Conservation (phyloP, 2,888 invertebrate genomes). For the Taphrorychus bicolor region DNA sequence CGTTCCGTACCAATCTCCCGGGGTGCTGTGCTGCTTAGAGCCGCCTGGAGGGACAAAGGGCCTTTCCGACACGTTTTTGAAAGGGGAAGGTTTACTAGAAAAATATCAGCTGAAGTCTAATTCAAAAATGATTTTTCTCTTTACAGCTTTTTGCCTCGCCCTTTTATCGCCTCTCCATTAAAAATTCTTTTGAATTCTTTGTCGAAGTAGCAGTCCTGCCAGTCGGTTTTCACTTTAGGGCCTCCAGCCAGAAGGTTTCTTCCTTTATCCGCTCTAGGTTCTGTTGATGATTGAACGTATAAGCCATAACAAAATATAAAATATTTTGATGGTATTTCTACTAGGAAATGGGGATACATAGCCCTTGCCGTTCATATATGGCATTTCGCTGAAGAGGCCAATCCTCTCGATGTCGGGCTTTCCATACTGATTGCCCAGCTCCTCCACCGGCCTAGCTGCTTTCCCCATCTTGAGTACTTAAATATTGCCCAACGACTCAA, state of each 20-base stretch:
- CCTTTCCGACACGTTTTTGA: conserved; percentile 45
- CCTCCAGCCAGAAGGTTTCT: conserved; percentile 54
- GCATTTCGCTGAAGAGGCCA: conserved; percentile 60
- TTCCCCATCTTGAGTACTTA: conserved; percentile 9
- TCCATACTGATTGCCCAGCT: conserved; percentile 48
- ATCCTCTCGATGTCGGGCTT: conserved; percentile 59
- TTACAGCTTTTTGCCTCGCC: conserved; percentile 45
- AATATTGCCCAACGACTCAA: background rate
- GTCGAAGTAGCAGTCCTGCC: conserved; percentile 61
- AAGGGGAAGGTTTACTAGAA: conserved; percentile 38
- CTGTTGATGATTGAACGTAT: no score
- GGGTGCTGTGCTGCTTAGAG: conserved; percentile 60
- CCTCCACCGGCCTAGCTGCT: conserved; percentile 1
- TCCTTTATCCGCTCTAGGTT: conserved; percentile 42
- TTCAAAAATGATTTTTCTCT: no score
- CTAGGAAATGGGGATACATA: conserved; percentile 51
- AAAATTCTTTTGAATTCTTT: conserved; percentile 59
- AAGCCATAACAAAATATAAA: no score
- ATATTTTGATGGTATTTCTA: conserved; percentile 27
- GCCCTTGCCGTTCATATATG: conserved; percentile 56
- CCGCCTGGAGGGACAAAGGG: conserved; percentile 54
- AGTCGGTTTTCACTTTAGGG: conserved; percentile 57
- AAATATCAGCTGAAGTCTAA: conserved; percentile 1
- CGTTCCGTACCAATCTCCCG: conserved; percentile 65
- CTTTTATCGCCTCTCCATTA: conserved; percentile 54